Base-by-base conservation (phyloP, 2,113 vertebrate species). In the Butastur rufipennis region DNA sequence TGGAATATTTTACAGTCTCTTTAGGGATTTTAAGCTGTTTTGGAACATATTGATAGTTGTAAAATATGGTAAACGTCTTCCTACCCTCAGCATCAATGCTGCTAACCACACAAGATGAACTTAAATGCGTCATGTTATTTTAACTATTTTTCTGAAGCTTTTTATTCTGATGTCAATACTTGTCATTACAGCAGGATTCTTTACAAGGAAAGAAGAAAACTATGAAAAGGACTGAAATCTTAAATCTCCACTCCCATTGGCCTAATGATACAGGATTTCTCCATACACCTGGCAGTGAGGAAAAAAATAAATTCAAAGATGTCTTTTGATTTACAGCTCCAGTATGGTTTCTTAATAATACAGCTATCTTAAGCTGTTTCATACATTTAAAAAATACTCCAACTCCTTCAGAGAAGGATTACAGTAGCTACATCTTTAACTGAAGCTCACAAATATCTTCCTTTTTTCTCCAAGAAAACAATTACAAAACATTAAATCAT, bases 401-500 rank as follows among this genome's bases (percentile, higher is more conserved):
- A 11, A 29, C 36, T 88, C 55, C 58, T 89, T 93, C 56, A 36
- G 42, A 68, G 22, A 97, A 90, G 79, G 96, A 93, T 96, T 97
- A 95, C 52, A 95, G 94, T 26, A 59, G 80, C 62, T 65, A 73
- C 83, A 93, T 89, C 93, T 96, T 96, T 85, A 96, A 81, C 70
- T 89, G 95, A 88, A 72, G 81, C 43, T 92, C 81, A 89, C 59
- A 95, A 97, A 86, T 95, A 81, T 52, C 25, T 83, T 82, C 21
- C 83, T 84, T 95, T 11, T 13, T 4, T 34, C 67, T 50, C 50
- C 91, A 81, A 82, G 91, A 96, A 97, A 97, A 95, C 95, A 96
- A 97, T 95, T 96, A 97, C 16, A 63, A 72, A 88, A 81, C 63
- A 89, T 86, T 96, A 98, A 94, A 97, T 97, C 96, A 95, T 55